Conservation (phyloP, 2,888 invertebrate species). For the Drosophila kanekoi region DNA sequence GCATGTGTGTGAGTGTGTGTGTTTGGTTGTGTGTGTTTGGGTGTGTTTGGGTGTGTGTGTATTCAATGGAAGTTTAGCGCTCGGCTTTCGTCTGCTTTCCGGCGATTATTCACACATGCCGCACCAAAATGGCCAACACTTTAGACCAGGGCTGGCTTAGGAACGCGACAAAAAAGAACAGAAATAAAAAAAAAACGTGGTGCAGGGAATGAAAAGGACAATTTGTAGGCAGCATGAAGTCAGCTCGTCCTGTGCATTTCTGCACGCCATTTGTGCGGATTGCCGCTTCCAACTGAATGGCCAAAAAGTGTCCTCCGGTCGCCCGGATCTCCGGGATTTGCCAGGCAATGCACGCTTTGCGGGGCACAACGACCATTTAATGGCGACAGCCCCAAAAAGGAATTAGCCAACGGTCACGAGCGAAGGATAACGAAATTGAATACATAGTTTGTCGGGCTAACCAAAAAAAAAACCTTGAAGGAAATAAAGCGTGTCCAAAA, state of each 20-base stretch:
- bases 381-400: constrained; percentile 57
- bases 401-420: constrained; percentile 50
- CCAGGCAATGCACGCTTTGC: constrained; percentile 43
- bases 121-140: constrained; percentile 73
- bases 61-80: constrained; percentile 20
- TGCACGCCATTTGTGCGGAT: constrained; percentile 58
- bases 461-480: not conserved
- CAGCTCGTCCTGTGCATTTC: constrained; percentile 36
- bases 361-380: constrained; percentile 68
- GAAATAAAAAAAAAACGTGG: constrained; percentile 9
- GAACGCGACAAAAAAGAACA: constrained; percentile 34
- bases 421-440: constrained; percentile 53
- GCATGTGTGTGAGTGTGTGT: constrained; percentile 10
- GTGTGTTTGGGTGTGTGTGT: not conserved
- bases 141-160: constrained; percentile 54
- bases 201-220: constrained; percentile 47
- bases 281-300: constrained; percentile 58
- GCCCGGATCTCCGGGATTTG: constrained; percentile 25
- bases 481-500: not conserved
- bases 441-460: constrained; percentile 40
- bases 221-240: constrained; percentile 60
- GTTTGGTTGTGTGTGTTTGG: not conserved
- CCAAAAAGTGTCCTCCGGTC: constrained; percentile 51
- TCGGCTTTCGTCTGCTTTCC: constrained; percentile 49
- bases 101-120: constrained; percentile 83